phyloP scores from a whole-genome alignment of 2,797 vertebrate species.

The Chelon auratus region DNA sequence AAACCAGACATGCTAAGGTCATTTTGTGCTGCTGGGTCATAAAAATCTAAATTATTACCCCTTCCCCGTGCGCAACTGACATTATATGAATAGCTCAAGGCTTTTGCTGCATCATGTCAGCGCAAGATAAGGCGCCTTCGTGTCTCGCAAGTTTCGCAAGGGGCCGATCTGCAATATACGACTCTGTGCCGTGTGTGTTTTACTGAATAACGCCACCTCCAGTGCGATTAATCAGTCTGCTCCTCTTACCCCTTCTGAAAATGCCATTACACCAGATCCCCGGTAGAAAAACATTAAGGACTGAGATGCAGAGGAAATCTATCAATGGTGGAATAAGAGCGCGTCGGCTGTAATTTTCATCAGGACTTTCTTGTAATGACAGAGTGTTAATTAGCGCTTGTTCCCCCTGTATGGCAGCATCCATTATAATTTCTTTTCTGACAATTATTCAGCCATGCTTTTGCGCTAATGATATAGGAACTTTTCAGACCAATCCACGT shows the following conservation, averaged over 20 bases:
- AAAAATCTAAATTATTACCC: conserved; percentile 36
- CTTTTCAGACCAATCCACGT: conserved; percentile 44
- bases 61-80: conserved; percentile 26
- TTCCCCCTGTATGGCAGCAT: conserved; percentile 57
- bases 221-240: conserved; percentile 40
- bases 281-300: conserved; percentile 23
- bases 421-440: conserved; percentile 62
- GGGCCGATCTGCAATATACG: conserved; percentile 10
- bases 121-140: conserved; percentile 9
- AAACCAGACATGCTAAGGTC: conserved; percentile 23
- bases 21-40: conserved; percentile 28
- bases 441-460: conserved; percentile 66
- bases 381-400: conserved; percentile 66
- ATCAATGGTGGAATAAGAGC: conserved; percentile 42
- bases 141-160: conserved; percentile 3
- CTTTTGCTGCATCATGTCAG: conserved; percentile 42
- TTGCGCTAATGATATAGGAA: conserved; percentile 64
- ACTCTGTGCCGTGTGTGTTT: conserved; percentile 5
- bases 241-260: conserved; percentile 24
- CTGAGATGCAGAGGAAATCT: conserved; percentile 30
- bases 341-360: conserved; percentile 52
- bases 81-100: conserved; percentile 35
- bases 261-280: conserved; percentile 18
- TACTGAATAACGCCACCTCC: conserved; percentile 24
- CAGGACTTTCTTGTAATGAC: conserved; percentile 55